Evolutionary conservation across 2,888 invertebrate genomes (phyloP), one percentile per base, ranked within the genome.

Genomic region (Cantharis rufa): DNA sequence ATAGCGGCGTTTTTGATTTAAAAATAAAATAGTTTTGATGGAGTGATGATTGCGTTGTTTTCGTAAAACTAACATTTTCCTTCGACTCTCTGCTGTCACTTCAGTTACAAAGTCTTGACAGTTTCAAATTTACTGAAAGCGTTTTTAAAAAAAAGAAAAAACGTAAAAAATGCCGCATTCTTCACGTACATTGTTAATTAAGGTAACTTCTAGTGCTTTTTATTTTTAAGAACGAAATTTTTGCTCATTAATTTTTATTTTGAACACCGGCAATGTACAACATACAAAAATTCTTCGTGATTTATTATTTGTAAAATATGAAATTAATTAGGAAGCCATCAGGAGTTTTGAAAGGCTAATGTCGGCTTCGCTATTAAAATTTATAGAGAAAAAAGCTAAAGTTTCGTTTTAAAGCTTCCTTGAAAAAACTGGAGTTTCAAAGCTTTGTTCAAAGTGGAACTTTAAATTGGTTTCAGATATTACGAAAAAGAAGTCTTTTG

Each of bases 1-100:
- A 10, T 16, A 11, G 62, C 15, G 15, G 10, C 10, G 7, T 10
- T 63, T 63, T 63, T 63, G 11, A 63, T 9, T 63, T 63, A 63
- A 15, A 63, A 63, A 63, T 63, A 63, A 63, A 63, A 18, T 18
- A 18, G 63, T 76, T 76, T 70, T 76, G 72, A 72, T 76, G 62
- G 72, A 76, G 76, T 76, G 72, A 70, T 62, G 76, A 76, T 61
- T 66, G 48, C 70, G 76, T 66, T 72, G 66, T 70, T 70, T 76
- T 76, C 72, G 70, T 76, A 72, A 70, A 76, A 76, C 70, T 72
- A 76, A 73, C 72, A 64, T 72, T 72, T 64, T 72, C 27, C 15
- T 71, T 28, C 18, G 62, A 63, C 62, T 62, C 24, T 21, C 71
- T 61, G 61, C 76, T 76, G 76, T 76, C 76, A 76, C 72, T 74